These are phyloP conservation scores for Holothuria glaberrima DNA, from an alignment of 35 echinoderm and acorn worm genomes.

Conservation along the genomic window DNA sequence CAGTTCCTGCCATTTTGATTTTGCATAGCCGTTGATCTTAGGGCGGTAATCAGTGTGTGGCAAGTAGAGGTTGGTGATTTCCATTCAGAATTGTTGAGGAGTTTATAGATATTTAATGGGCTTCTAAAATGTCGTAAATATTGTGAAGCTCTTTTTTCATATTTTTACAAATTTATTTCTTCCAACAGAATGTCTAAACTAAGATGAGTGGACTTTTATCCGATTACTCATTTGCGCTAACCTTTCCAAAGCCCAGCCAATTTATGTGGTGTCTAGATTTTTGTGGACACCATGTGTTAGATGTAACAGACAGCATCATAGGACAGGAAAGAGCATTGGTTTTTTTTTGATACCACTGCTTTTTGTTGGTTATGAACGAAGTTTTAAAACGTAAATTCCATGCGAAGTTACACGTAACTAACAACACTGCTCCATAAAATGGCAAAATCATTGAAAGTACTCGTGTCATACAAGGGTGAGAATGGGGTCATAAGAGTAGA, in stretches of 20 bases:
- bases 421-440: constrained; percentile 26
- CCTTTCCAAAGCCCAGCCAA: not conserved
- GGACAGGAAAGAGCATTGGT: constrained; percentile 19
- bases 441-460: not conserved
- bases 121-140: no score
- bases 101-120: not conserved
- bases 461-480: not conserved
- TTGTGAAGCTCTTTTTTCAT: no score
- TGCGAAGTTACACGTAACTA: not conserved
- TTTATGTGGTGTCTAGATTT: constrained; percentile 12
- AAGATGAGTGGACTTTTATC: not conserved
- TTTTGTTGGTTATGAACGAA: constrained; percentile 27
- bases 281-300: constrained; percentile 18
- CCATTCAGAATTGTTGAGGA: no score
- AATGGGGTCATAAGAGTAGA: constrained; percentile 14
- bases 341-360: constrained; percentile 3
- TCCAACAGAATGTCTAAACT: not conserved
- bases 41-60: no score
- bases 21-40: no score
- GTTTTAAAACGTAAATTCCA: constrained; percentile 7
- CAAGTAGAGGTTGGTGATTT: no score
- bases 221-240: not conserved
- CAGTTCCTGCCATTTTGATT: no score
- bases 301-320: constrained; percentile 25
- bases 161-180: not conserved